These are phyloP conservation scores for Lanius collurio DNA, from an alignment of 2,113 vertebrate species.

Conservation along the genomic window DNA sequence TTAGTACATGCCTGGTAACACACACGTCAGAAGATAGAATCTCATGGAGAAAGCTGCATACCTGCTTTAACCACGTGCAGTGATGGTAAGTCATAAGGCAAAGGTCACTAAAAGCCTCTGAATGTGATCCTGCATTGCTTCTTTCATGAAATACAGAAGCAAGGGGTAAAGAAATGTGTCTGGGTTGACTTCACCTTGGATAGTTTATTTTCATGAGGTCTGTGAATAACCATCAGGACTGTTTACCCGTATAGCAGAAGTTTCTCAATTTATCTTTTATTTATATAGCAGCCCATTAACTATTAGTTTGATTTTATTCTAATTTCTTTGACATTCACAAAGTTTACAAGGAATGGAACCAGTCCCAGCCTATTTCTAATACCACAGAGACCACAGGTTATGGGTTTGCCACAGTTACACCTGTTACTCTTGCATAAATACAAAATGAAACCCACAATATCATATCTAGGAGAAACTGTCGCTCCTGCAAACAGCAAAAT, in stretches of 20 bases:
- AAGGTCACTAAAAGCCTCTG: background rate
- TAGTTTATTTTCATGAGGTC: background rate
- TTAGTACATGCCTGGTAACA: background rate
- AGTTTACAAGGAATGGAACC: background rate
- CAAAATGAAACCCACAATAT: background rate
- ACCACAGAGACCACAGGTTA: background rate
- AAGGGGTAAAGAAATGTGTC: background rate
- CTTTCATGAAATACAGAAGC: background rate
- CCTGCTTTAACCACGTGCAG: background rate
- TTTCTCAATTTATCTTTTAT: background rate
- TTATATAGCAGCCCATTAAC: background rate
- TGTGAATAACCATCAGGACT: background rate
- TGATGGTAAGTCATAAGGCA: background rate
- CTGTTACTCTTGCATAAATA: background rate
- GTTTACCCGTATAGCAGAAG: background rate
- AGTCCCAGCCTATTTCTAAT: background rate
- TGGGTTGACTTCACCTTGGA: background rate
- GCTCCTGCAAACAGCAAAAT: background rate
- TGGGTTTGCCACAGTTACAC: background rate
- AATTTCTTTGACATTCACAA: background rate
- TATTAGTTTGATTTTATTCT: background rate
- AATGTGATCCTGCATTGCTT: background rate
- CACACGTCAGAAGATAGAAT: background rate
- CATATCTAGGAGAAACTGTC: background rate
- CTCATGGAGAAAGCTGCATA: background rate